Conservation (phyloP, 2,888 invertebrate species). For the Oscheius onirici region DNA sequence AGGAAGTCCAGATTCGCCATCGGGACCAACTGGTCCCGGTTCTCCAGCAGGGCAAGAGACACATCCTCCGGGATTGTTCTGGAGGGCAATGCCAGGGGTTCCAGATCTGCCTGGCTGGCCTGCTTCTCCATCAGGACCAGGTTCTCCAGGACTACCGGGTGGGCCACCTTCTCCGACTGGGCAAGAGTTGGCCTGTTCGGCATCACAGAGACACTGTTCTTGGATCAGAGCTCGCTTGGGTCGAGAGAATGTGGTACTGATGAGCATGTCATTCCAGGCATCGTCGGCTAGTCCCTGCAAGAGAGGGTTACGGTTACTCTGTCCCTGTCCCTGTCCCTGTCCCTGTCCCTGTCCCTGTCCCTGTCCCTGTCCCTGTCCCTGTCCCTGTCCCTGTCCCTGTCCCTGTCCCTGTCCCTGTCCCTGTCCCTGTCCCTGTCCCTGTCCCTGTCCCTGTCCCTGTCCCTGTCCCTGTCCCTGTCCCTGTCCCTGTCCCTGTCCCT, state of each 20-base stretch:
- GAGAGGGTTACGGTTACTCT: no score
- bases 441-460: no score
- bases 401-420: no score
- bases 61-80: constrained; percentile 28
- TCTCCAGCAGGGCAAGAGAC: neutral
- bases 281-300: constrained; percentile 41
- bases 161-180: constrained; percentile 57
- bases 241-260: constrained; percentile 23
- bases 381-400: no score
- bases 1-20: neutral
- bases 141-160: constrained; percentile 46
- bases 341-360: no score
- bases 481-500: no score
- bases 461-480: no score
- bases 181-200: constrained; percentile 42
- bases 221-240: constrained; percentile 34
- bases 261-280: constrained; percentile 39
- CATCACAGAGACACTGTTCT: constrained; percentile 47
- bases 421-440: no score
- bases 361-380: no score
- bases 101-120: constrained; percentile 16
- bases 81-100: constrained; percentile 35
- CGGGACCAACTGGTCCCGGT: neutral
- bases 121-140: constrained; percentile 34
- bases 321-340: no score